Evolutionary conservation across 2,113 vertebrate species (phyloP).

Genomic region (human): DNA sequence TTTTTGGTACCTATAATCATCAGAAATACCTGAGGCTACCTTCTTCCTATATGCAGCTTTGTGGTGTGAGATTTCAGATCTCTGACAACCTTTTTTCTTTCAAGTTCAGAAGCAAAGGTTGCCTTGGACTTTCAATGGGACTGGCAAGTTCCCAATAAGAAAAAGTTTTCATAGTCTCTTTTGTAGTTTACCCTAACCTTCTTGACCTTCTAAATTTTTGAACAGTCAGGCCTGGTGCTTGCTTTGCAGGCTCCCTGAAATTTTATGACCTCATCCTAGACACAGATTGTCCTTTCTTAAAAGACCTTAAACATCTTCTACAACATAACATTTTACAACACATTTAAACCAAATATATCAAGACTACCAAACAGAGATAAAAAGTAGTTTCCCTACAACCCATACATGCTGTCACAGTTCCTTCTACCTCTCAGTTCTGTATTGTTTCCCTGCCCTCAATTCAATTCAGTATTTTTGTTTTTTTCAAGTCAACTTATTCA

Average conservation of each 20-base stretch:
- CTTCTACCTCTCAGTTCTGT: background rate
- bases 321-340: slow-evolving; percentile 50
- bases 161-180: background rate
- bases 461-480: background rate
- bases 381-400: slow-evolving; percentile 23
- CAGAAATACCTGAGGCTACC: background rate
- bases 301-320: slow-evolving; percentile 16
- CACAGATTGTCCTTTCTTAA: slow-evolving; percentile 25
- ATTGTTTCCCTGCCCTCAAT: background rate
- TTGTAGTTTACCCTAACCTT: background rate
- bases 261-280: slow-evolving; percentile 50
- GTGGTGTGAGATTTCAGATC: background rate
- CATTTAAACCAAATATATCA: slow-evolving; percentile 43
- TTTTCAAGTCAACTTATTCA: slow-evolving; percentile 31
- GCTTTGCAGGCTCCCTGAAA: background rate
- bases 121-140: background rate
- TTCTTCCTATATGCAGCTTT: background rate
- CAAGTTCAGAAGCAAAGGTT: background rate
- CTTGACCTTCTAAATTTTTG: background rate
- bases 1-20: background rate
- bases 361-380: slow-evolving; percentile 18
- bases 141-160: background rate
- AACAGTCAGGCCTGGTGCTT: background rate
- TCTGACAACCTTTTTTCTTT: background rate
- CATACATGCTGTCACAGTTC: background rate